Base-by-base conservation (phyloP, 2,113 vertebrate genomes). In the Malurus elegans region DNA sequence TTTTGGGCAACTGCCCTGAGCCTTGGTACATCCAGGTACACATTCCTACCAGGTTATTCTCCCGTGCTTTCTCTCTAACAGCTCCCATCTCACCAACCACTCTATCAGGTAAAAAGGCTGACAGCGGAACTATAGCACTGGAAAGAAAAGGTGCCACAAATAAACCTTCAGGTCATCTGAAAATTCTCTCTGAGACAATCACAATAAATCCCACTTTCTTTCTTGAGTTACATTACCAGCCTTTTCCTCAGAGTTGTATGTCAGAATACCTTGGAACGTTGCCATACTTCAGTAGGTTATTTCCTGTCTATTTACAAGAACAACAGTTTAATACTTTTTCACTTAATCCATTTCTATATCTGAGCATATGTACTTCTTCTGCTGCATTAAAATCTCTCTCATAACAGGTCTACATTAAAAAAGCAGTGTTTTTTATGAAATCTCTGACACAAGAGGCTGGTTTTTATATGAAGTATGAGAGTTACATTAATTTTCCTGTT, bases 231-330 rank as follows among this genome's bases (percentile, higher is more conserved):
- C 10, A 38, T 34, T 28, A 32, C 38, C 45, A 72, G 34, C 6
- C 66, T 69, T 86, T 40, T 62, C 71, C 72, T 73, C 57, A 38
- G 23, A 71, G 51, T 36, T 94, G 24, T 79, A 10, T 60, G 38
- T 56, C 54, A 91, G 14, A 91, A 88, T 13, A 79, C 12, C 12
- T 57, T 65, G 18, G 32, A 79, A 54, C 17, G 53, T 40, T 42
- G 25, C 32, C 14, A 38, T 14, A 42, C 57, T 78, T 91, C 11
- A 88, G 26, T 26, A 74, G 2, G 4, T 76, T 47, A 75, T 70
- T 95, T 79, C 71, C 72, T 85, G 13, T 73, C 82, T 40, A 85
- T 65, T 87, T 96, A 78, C 80, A 74, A 73, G 72, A 96, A 95
- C 61, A 94, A 69, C 32, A 50, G 32, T 73, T 95, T 54, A 92